A percentile compares a stretch with the other conserved stretches of the same genome.
phyloP scores from a whole-genome alignment of 1,140 invertebrate species.

The Odontomachus brunneus region DNA sequence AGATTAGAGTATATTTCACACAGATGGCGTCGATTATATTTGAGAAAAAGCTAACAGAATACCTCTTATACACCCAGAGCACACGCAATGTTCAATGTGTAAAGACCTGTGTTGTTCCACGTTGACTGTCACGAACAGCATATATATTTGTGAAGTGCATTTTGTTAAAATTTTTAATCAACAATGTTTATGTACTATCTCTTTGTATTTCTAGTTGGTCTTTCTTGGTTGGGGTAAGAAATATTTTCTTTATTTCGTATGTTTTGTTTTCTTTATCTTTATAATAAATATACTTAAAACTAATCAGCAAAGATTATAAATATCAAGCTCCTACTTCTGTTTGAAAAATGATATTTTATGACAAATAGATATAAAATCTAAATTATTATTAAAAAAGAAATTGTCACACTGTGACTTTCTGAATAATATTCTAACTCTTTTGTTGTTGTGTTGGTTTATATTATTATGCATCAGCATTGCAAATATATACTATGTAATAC shows the following conservation, averaged over 20 bases:
- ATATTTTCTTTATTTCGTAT: background rate
- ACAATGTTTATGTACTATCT: constrained; percentile 12
- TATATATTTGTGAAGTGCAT: too few species aligned
- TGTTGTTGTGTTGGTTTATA: too few species aligned
- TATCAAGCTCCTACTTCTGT: too few species aligned
- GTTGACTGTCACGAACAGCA: background rate
- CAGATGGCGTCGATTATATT: background rate
- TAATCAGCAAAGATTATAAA: too few species aligned
- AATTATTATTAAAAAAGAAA: too few species aligned
- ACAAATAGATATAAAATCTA: too few species aligned
- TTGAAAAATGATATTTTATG: too few species aligned
- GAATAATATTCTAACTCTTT: too few species aligned
- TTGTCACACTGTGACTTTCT: too few species aligned
- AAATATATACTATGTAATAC: too few species aligned
- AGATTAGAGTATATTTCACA: background rate
- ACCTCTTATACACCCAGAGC: background rate
- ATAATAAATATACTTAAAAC: background rate
- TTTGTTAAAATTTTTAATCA: background rate
- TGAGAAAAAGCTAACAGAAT: background rate
- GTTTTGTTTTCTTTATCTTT: background rate
- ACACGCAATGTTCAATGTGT: background rate
- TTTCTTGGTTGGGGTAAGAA: constrained; percentile 12
- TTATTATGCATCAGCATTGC: too few species aligned
- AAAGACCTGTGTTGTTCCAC: background rate
- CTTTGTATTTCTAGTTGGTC: background rate